phyloP scores from a whole-genome alignment of 2,888 invertebrate species.

The Heliconius erato region DNA sequence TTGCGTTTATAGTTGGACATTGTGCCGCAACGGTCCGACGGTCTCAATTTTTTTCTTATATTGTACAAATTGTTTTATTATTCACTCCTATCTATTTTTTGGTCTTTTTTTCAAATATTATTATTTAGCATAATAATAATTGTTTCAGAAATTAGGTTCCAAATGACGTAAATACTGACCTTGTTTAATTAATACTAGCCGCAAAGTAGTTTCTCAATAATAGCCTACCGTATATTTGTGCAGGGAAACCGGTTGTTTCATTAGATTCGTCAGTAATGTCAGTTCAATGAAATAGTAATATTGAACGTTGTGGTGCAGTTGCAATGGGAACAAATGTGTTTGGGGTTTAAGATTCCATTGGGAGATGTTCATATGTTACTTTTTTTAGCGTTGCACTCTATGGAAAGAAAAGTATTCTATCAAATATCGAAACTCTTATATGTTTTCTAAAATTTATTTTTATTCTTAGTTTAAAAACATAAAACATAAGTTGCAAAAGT shows the following conservation, averaged over 20 bases:
- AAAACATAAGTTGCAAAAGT: no score
- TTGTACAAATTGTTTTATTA: no score
- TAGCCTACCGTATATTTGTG: background rate
- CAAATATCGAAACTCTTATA: no score
- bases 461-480: no score
- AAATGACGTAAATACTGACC: conserved; percentile 12
- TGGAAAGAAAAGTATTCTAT: no score
- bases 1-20: no score
- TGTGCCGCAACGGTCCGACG: no score
- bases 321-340: background rate
- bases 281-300: background rate
- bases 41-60: no score
- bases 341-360: background rate
- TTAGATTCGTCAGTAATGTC: background rate
- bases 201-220: conserved; percentile 9
- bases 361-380: no score
- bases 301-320: background rate
- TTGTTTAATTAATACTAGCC: background rate
- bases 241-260: background rate
- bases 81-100: background rate
- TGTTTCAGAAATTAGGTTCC: background rate
- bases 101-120: background rate
- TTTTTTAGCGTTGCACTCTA: no score
- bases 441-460: no score
- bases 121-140: background rate